Base-by-base conservation (phyloP, 1,140 invertebrate genomes). In the Drosophila ironensis region DNA sequence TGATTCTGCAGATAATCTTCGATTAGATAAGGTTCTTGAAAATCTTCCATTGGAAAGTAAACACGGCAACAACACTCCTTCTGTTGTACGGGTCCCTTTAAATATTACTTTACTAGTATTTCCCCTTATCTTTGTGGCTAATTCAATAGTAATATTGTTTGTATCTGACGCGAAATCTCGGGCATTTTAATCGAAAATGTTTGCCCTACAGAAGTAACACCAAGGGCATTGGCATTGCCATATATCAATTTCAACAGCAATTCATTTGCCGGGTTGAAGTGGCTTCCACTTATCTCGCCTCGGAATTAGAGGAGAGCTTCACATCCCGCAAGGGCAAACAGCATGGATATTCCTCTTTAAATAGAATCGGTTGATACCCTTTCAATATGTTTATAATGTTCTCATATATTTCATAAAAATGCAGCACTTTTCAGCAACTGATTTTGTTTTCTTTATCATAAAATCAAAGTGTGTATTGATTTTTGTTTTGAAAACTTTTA, bases 181-280 rank as follows among this genome's bases (percentile, higher is more conserved):
- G 11, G 28, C 24, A 38, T 24, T 27, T 38, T 11, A 47, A 61
- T 61, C 59, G 7, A n/a, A 38, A 14, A n/a, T 1, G 8, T 38
- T 61, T 63, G 59, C 33, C 59, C 56, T 63, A 63, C 41, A 63
- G 1, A 63, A 46, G 38, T 2, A 12, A n/a, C 3, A 24, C 41
- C 59, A 63, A 63, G 59, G 59, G 33, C 56, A n/a, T 24, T n/a
- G n/a, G n/a, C 9, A 1, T 8, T 37, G 8, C 28, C 4, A 17
- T 61, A 45, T 45, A 63, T 63, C 59, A 38, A 60, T 63, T 63
- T 48, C 56, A 63, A n/a, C 33, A 60, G 47, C 6, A 47, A 61
- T 37, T 22, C 6, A 37, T 22, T 12, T 25, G 12, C n/a, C n/a
- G n/a, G n/a, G n/a, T 1, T 63, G 22, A 38, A 61, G 56, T 63